Evolutionary conservation across 1,140 invertebrate genomes (phyloP).

Genomic region (Drosophila arizonae): DNA sequence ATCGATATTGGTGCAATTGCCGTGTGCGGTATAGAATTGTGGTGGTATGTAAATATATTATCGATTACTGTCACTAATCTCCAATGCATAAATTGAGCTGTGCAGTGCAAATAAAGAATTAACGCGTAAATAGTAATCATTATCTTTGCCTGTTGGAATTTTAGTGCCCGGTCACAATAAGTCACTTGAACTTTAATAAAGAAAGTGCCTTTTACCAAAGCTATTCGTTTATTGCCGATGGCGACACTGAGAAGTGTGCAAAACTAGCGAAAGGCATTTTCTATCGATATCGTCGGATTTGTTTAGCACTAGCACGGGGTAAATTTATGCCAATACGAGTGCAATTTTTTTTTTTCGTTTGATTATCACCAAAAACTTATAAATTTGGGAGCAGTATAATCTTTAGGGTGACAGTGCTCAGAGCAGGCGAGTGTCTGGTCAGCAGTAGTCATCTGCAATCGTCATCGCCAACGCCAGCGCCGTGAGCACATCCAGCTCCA

Average conservation of each 20-base stretch:
- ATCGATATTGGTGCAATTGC: slow-evolving; percentile 5
- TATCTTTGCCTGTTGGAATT: slow-evolving; percentile 2
- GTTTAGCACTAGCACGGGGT: slow-evolving; percentile 39
- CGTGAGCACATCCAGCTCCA: slow-evolving; percentile 42
- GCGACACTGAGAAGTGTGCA: slow-evolving; percentile 40
- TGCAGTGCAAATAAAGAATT: slow-evolving; percentile 43
- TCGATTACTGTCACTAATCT: slow-evolving; percentile 24
- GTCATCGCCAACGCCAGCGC: slow-evolving; percentile 30
- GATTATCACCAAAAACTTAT: slow-evolving; percentile 14
- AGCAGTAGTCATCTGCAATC: slow-evolving; percentile 14
- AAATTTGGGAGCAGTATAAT: slow-evolving; percentile 9
- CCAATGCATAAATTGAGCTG: slow-evolving; percentile 32
- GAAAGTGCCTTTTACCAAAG: slow-evolving; percentile 36
- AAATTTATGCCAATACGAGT: slow-evolving; percentile 28
- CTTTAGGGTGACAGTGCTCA: slow-evolving; percentile 3
- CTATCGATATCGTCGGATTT: slow-evolving; percentile 48
- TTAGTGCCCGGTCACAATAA: slow-evolving; percentile 19
- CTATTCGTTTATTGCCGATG: slow-evolving; percentile 20
- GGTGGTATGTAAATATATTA: slow-evolving; percentile 22
- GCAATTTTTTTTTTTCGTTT: slow-evolving; percentile 16
- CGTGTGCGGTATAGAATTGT: not conserved
- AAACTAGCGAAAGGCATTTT: slow-evolving; percentile 38
- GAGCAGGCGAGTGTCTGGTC: not conserved
- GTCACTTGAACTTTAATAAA: slow-evolving; percentile 18
- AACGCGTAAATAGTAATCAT: slow-evolving; percentile 29